These are phyloP conservation scores for Aspidoscelis tigris DNA, from an alignment of 2,113 vertebrate species.

Conservation along the genomic window DNA sequence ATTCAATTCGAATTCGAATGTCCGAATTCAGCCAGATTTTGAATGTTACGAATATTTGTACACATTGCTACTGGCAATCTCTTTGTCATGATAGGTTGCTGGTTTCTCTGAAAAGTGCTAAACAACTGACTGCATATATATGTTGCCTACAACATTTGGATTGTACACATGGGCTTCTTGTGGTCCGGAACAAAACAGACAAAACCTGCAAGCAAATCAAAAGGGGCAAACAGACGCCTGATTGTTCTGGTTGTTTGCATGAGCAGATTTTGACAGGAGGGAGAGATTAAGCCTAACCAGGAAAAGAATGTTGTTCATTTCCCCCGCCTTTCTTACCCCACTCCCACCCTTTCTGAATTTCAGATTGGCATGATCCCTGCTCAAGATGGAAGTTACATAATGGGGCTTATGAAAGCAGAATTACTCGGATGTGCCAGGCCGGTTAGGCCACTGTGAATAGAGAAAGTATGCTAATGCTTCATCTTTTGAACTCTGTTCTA, in stretches of 20 bases:
- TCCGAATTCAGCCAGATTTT: too few relatives aligned
- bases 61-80: not conserved
- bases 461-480: slow-evolving; percentile 24
- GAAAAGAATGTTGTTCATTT: slow-evolving; percentile 63
- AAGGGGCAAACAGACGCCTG: not conserved
- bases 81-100: not conserved
- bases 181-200: not conserved
- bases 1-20: too few relatives aligned
- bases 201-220: slow-evolving; percentile 29
- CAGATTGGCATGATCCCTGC: slow-evolving; percentile 60
- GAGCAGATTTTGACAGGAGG: slow-evolving; percentile 51
- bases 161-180: not conserved
- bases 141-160: not conserved
- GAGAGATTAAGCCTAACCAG: slow-evolving; percentile 55
- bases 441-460: slow-evolving; percentile 33
- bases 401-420: slow-evolving; percentile 68
- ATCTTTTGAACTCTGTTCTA: slow-evolving; percentile 22
- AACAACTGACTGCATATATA: not conserved
- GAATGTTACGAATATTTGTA: too few relatives aligned
- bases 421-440: slow-evolving; percentile 42
- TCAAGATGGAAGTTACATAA: slow-evolving; percentile 69
- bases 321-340: not conserved
- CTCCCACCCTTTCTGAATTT: not conserved
- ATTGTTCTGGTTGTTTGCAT: slow-evolving; percentile 42
- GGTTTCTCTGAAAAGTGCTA: not conserved